Base-by-base conservation (phyloP, 2,888 invertebrate genomes). In the Apoda limacodes region DNA sequence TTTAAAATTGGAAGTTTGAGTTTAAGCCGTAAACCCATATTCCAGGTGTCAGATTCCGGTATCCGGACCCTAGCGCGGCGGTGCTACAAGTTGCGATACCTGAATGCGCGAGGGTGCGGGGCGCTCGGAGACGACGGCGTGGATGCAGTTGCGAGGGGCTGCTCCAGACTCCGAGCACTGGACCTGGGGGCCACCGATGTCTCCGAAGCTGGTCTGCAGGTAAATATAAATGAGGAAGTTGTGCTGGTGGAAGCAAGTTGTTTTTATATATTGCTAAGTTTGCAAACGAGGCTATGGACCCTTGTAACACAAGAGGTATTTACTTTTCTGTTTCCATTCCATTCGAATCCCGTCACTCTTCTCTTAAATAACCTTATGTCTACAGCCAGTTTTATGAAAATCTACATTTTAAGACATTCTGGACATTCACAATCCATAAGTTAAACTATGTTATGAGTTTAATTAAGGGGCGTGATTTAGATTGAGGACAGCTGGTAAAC, bases 151-250 rank as follows among this genome's bases (percentile, higher is more conserved):
- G 93, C 93, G 0, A 82, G 92, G 35, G 91, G 91, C 7, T 95
- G 95, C 60, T 91, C 93, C 1, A 83, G 95, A 23, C 71, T 96
- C 15, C 82, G 94, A 30, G 95, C 95, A 0, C 71, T 96, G 5
- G 96, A 96, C 58, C 86, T 95, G 27, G 95, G 96, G 5, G 95
- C 95, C 59, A 95, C 95, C 66, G 95, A 95, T 69, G 90, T 96
- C 0, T 94, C 93, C 14, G 95, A 96, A 66, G 88, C 91, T 13
- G 95, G 95, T 0, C 74, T 96, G 28, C 84, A 91, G 54, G 90
- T 92, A 6, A 75, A 90, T 19, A 22, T 6, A 88, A 14, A 12
- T 25, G 13, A 12, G 3, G 11, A 25, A 12, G 22, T 20, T 13
- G 9, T 21, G 25, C 22, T 11, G 5, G 6, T 10, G 6, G 10